Evolutionary conservation across 2,113 vertebrate genomes (phyloP), one percentile per base, ranked within the genome.

Genomic region (Chroicocephalus ridibundus): DNA sequence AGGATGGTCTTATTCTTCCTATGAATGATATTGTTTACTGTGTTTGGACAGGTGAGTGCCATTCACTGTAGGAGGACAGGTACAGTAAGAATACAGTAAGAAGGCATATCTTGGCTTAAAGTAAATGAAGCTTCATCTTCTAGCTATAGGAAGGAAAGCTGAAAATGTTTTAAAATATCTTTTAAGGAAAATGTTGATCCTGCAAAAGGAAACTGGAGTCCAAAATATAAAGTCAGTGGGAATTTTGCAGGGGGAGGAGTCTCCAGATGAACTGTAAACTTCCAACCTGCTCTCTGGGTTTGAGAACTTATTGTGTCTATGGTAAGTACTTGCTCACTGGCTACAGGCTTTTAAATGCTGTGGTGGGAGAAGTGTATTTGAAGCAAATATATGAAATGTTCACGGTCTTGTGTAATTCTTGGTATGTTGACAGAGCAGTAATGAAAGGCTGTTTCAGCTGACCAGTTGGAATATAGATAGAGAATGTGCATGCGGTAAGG

Each of bases 371-470:
- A 93, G 85, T 31, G 69, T 60, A 92, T 95, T 88, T 86, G 88
- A 90, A 92, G 52, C 60, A 86, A 92, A 74, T n/a, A 8, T 22
- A 31, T 60, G 42, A 95, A 83, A 90, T 52, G 38, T 93, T 90
- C 90, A 31, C 6, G 38, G 80, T 93, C 80, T 86, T 81, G 76
- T 95, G 92, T 94, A 94, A 95, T 95, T 93, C 82, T 90, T 88
- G 88, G 86, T 94, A 88, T 92, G 92, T 86, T 96, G 88, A 96
- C 86, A 96, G 88, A 90, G 88, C n/a, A 60, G 72, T 96, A 96
- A 97, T 95, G 94, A 94, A 83, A 93, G 92, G 88, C 90, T 93
- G 82, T 88, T 93, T 95, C 90, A 95, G 90, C 95, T 94, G 92
- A 95, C 95, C 95, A 81, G 72, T 93, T 91, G 88, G 88, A 86